Evolutionary conservation across 2,888 invertebrate genomes (phyloP), one percentile per base, ranked within the genome.

Genomic region (Napeogenes sylphis): DNA sequence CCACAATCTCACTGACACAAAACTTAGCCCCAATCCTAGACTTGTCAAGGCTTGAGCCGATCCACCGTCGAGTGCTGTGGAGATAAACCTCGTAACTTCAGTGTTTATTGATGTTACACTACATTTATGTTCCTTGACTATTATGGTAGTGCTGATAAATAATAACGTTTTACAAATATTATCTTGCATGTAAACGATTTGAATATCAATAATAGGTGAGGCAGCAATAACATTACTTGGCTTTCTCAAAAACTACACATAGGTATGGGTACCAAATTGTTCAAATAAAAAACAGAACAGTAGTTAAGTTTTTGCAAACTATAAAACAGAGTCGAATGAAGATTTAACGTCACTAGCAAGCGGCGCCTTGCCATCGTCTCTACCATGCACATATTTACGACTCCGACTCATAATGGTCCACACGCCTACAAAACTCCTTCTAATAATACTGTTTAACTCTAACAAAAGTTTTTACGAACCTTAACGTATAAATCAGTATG

Each of bases 321-420:
- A 78, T 80, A 81, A 82, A 80, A 82, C 73, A 70, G 63, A 67
- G 72, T 72, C 70, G 70, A 73, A 75, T 71, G 70, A 75, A 75
- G 73, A 78, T 79, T 80, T 78, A 76, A 77, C 66, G 67, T 68
- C 72, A 68, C 67, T 71, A 69, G 69, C 71, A 70, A 74, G 66
- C 70, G 76, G 73, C 74, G 76, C 75, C 75, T 69, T 65, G 73
- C 75, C 72, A 77, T 71, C 75, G 71, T 73, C 68, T 68, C 67
- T 71, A 70, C 69, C 70, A 65, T 61, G 63, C 21, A 21, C 21
- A 70, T 69, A 78, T 83, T 84, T 82, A 84, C 77, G 79, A 76
- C 75, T 70, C 68, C 68, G 65, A 71, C 74, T 79, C 78, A 75
- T 75, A 77, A 72, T 74, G 70, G 69, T 67, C 64, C 62, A 69